Conservation (phyloP, 2,113 vertebrate genomes). For the Oophaga pumilio region DNA sequence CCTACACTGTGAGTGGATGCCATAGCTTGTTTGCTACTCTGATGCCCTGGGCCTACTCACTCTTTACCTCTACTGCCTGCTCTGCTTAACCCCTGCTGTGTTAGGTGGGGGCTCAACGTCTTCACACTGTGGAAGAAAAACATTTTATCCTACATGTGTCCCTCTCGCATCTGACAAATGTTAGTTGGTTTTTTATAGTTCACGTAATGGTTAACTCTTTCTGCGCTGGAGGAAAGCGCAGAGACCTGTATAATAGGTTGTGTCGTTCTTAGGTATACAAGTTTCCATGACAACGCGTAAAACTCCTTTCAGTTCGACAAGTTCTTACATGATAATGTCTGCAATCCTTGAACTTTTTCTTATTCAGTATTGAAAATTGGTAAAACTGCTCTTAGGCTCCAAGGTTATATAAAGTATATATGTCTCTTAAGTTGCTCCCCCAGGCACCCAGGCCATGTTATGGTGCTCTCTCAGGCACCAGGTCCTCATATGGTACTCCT, state of each 20-base stretch:
- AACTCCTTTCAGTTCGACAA: neutral
- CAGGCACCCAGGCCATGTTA: no score
- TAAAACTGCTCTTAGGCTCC: neutral
- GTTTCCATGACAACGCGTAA: neutral
- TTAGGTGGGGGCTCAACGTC: neutral
- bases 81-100: slow-evolving; percentile 26
- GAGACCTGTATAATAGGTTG: neutral
- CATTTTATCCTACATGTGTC: neutral
- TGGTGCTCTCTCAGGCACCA: no score
- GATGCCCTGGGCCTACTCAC: slow-evolving; percentile 18
- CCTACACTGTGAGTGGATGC: slow-evolving; percentile 78
- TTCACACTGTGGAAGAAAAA: neutral
- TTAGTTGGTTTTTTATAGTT: slow-evolving; percentile 17
- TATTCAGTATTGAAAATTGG: neutral
- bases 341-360: neutral
- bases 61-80: slow-evolving; percentile 22
- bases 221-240: neutral
- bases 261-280: neutral
- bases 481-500: no score
- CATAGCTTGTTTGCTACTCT: slow-evolving; percentile 67
- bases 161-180: neutral
- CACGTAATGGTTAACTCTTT: slow-evolving; percentile 1
- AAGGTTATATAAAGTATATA: no score
- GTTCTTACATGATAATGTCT: neutral
- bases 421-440: no score